These are phyloP conservation scores for Rhopilema esculentum DNA, from an alignment of 30 jellyfish, hydroid and myxozoan genomes.

Conservation along the genomic window DNA sequence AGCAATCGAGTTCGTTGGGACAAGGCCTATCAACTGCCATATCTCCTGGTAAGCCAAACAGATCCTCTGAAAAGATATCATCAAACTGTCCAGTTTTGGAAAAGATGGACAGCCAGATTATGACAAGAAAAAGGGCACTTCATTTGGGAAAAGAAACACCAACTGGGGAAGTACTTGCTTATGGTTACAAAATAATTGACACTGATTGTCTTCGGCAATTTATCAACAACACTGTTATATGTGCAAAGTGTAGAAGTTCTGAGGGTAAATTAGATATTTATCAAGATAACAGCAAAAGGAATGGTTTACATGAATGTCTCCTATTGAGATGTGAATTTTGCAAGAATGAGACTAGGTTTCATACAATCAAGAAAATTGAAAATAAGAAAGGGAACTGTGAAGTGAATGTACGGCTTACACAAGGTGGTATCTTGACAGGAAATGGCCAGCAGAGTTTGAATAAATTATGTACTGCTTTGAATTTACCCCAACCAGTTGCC, in stretches of 20 bases:
- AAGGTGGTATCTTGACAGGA: constrained; percentile 33
- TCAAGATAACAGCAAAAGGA: constrained; percentile 25
- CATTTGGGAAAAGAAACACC: constrained; percentile 6
- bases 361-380: constrained; percentile 20
- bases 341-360: constrained; percentile 30
- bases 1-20: constrained; percentile 11
- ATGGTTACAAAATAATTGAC: constrained; percentile 16
- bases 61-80: constrained; percentile 14
- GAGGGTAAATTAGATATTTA: not conserved
- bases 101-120: constrained; percentile 1
- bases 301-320: constrained; percentile 16
- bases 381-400: constrained; percentile 16
- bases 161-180: constrained; percentile 8
- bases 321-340: constrained; percentile 24
- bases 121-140: constrained; percentile 5
- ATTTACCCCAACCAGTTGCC: constrained; percentile 35
- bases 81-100: constrained; percentile 13
- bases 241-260: not conserved
- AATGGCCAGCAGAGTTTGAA: constrained; percentile 39
- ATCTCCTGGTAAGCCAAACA: constrained; percentile 23
- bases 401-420: constrained; percentile 36
- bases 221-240: not conserved
- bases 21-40: constrained; percentile 2
- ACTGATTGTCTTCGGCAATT: constrained; percentile 5
- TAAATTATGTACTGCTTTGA: constrained; percentile 35